Evolutionary conservation across 2,888 invertebrate species (phyloP), one percentile per base, ranked within the genome.

Genomic region (Ophioninae sp.): DNA sequence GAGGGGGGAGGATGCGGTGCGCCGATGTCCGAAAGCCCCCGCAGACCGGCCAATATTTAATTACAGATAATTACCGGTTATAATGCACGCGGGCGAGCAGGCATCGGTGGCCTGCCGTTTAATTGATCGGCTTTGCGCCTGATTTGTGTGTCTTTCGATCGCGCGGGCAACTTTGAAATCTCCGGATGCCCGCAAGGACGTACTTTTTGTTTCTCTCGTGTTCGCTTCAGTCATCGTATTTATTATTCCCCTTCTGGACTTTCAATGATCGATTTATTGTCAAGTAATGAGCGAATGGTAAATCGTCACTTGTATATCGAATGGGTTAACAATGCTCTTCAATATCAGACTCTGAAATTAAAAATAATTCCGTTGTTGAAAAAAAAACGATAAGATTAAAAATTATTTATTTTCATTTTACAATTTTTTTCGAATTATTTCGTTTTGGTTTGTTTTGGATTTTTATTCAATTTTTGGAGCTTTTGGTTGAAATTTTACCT

Each of bases 11-110:
- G 30, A 30, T 30, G 67, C 82, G 61, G 69, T 69, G 85, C 79
- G 80, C 83, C 65, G 86, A 67, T 79, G 67, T 68, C 61, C 64
- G 69, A 72, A 69, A 69, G 74, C 74, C 79, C 77, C 79, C 83
- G 72, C 81, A 72, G 86, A 79, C 83, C 85, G 87, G 87, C 87
- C 89, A 90, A 91, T 91, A 91, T 91, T 91, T 91, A 91, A 91
- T 91, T 91, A 91, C 90, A 86, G 88, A 90, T 91, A 91, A 91
- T 91, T 91, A 90, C 89, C 88, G 89, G 90, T 91, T 91, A 90
- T 91, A 90, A 91, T 90, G 88, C 90, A 88, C 89, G 87, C 87
- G 65, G 68, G 64, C 77, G 73, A 83, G 65, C 76, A 51, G 69
- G 88, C 88, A 91, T 91, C 89, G 89, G 89, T 88, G 90, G 90